phyloP scores from a whole-genome alignment of 1,140 invertebrate species.

The Proales similis region DNA sequence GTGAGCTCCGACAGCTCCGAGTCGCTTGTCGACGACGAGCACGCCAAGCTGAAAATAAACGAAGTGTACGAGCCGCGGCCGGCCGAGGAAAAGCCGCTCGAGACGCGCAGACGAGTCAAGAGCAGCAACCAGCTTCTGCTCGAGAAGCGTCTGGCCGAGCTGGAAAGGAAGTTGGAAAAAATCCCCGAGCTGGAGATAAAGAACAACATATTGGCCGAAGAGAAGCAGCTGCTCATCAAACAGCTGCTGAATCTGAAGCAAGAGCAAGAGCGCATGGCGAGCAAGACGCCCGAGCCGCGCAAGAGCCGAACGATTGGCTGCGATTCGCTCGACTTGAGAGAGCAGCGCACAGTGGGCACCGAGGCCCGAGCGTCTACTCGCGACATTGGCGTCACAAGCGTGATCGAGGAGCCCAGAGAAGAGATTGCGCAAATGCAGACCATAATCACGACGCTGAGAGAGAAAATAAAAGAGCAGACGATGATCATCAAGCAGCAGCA shows the following conservation, averaged over 20 bases:
- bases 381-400: not conserved
- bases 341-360: not conserved
- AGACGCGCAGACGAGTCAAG: not conserved
- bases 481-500: constrained; percentile 1
- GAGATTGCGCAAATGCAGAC: constrained; percentile 24
- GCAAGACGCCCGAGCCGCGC: not conserved
- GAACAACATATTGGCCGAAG: constrained; percentile 29
- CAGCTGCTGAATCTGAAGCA: constrained; percentile 1
- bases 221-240: constrained; percentile 15
- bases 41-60: constrained; percentile 26
- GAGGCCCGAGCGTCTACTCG: not conserved
- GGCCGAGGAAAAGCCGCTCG: not conserved
- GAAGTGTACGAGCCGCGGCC: constrained; percentile 7
- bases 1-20: constrained; percentile 32
- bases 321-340: constrained; percentile 3
- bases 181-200: constrained; percentile 21
- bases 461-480: constrained; percentile 31
- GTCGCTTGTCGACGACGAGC: not conserved
- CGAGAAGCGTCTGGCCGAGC: constrained; percentile 9
- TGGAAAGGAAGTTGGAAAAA: constrained; percentile 25
- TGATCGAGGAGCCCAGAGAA: not conserved
- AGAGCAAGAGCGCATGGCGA: no score
- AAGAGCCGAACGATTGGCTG: constrained; percentile 20
- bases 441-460: constrained; percentile 26
- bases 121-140: not conserved